Evolutionary conservation across 2,888 invertebrate genomes (phyloP).

Genomic region (Rhagonycha lutea): DNA sequence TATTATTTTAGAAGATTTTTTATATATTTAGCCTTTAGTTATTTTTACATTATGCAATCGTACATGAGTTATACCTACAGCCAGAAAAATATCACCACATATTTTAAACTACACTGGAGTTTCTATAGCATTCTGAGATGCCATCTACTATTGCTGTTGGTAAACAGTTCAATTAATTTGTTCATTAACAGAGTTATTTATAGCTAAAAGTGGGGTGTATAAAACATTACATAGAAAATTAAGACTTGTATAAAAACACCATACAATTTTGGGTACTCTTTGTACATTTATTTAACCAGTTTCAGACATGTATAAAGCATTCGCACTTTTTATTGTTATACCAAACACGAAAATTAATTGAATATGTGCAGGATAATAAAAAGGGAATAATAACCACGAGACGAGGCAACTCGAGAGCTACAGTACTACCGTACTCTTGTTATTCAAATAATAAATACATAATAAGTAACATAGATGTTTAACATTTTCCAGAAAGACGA

Average conservation of each 20-base stretch:
- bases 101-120: constrained; percentile 57
- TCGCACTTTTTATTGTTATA: constrained; percentile 56
- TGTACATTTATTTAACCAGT: constrained; percentile 61
- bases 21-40: constrained; percentile 57
- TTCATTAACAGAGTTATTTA: constrained; percentile 45
- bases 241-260: constrained; percentile 58
- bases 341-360: constrained; percentile 57
- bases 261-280: constrained; percentile 57
- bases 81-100: constrained; percentile 59
- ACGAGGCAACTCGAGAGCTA: constrained; percentile 48
- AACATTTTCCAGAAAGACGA: constrained; percentile 57
- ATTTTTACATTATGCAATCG: constrained; percentile 57
- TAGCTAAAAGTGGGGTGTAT: constrained; percentile 51
- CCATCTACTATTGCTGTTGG: constrained; percentile 40
- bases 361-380: constrained; percentile 47
- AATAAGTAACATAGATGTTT: constrained; percentile 56
- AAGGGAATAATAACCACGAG: constrained; percentile 41
- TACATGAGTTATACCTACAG: constrained; percentile 58
- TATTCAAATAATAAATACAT: constrained; percentile 51
- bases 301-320: constrained; percentile 62
- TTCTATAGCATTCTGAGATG: constrained; percentile 50
- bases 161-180: constrained; percentile 29
- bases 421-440: constrained; percentile 45
- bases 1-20: constrained; percentile 47
- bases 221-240: constrained; percentile 55